Percentiles rank a stretch among this genome's conserved stretches.
Conservation (phyloP, 2,888 invertebrate species). For the Patella pellucida region DNA sequence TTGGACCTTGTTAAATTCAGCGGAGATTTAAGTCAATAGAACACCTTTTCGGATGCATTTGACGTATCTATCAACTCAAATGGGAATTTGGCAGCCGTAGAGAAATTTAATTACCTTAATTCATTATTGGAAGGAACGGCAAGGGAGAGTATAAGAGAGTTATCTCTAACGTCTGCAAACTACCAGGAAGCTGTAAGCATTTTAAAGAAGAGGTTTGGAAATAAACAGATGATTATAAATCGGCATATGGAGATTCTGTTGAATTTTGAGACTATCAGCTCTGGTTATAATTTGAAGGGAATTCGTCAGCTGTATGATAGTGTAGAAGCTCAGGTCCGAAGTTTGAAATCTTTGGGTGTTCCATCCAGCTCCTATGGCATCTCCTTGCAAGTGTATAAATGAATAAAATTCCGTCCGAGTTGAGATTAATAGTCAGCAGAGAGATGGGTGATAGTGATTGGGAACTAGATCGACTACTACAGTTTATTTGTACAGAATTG, state of each 20-base stretch:
- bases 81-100: not conserved
- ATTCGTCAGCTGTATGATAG: not conserved
- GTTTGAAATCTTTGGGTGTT: not conserved
- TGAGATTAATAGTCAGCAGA: not conserved
- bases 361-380: not conserved
- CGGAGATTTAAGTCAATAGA: not conserved
- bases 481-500: not conserved
- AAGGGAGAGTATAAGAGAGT: not conserved
- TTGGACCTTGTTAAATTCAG: not conserved
- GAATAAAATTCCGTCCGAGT: not conserved
- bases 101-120: not conserved
- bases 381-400: not conserved
- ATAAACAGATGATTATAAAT: not conserved
- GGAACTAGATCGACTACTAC: not conserved
- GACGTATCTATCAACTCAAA: not conserved
- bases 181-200: not conserved
- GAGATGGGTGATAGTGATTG: not conserved
- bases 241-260: not conserved
- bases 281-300: not conserved
- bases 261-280: not conserved
- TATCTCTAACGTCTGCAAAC: not conserved
- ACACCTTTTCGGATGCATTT: not conserved
- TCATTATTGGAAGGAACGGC: not conserved
- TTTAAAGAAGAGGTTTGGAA: not conserved
- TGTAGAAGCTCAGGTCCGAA: not conserved